Evolutionary conservation across 2,888 invertebrate genomes (phyloP).

Genomic region (Rhamphomyia laevipes): DNA sequence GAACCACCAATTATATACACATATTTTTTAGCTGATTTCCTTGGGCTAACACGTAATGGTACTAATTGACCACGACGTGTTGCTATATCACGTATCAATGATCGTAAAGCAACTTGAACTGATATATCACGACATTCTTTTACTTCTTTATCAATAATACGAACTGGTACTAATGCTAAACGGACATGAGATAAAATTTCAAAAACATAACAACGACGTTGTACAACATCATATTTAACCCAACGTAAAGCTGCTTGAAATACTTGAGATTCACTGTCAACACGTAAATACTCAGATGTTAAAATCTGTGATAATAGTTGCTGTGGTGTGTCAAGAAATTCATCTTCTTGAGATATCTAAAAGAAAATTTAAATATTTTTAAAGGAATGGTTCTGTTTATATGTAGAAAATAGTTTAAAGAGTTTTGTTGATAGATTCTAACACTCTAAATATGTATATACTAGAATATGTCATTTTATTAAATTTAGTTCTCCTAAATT

Average conservation of each 20-base stretch:
- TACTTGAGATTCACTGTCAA: slow-evolving; percentile 83
- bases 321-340: slow-evolving; percentile 71
- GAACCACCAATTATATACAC: slow-evolving; percentile 84
- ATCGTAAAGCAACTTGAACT: slow-evolving; percentile 66
- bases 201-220: slow-evolving; percentile 70
- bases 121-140: slow-evolving; percentile 70
- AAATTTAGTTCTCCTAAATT: neutral
- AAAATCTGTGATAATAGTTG: slow-evolving; percentile 64
- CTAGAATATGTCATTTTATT: neutral
- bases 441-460: neutral
- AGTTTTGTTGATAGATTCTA: neutral
- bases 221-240: slow-evolving; percentile 69
- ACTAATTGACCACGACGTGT: slow-evolving; percentile 66
- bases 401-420: neutral
- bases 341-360: slow-evolving; percentile 56
- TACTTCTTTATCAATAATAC: slow-evolving; percentile 64
- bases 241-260: slow-evolving; percentile 78
- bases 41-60: slow-evolving; percentile 61
- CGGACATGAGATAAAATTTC: slow-evolving; percentile 74
- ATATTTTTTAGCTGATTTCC: slow-evolving; percentile 75
- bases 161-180: slow-evolving; percentile 69
- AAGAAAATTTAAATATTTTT: neutral
- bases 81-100: slow-evolving; percentile 64
- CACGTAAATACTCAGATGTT: slow-evolving; percentile 73
- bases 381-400: neutral